Evolutionary conservation across 2,888 invertebrate species (phyloP), one percentile per base, ranked within the genome.

Genomic region (Pseudoips prasinana): DNA sequence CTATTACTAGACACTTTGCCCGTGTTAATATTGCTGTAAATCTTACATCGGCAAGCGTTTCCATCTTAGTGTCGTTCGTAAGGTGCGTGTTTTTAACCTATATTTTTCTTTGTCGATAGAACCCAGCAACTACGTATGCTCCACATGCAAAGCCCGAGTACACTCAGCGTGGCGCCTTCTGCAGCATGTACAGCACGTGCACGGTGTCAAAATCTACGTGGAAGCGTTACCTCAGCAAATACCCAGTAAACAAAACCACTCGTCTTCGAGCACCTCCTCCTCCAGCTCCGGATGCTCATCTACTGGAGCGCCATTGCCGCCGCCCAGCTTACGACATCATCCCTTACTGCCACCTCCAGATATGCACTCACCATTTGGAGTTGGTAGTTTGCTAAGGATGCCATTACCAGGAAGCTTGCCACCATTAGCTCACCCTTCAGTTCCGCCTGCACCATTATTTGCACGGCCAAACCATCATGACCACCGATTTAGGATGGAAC

Each of bases 161-260:
- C 94, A 94, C 59, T 97, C 97, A n/a, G 98, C 98, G 4, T 98
- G 98, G 98, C 92, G 95, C 37, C 90, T 98, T 42, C 92, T 98
- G 22, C 98, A 98, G 74, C 98, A 98, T 78, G 98, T 96, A 14
- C 98, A 98, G 79, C 95, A 95, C 66, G 93, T 94, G 39, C 98
- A 98, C 70, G 98, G 98, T 9, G 94, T 98, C 45, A 95, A 96
- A 79, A 96, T 98, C 66, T 98, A 97, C 90, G 92, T 94, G 31
- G 95, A 95, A 61, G 89, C 90, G 32, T 67, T 83, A 53, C 83
- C 86, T 1, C 85, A 82, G 40, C 81, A 71, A 35, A 73, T 64
- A 46, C 76, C 71, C 3, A 76, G 63, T 43, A 78, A 91, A 72
- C 89, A 92, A 65, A 86, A 87, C 67, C 91, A 84, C 73, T 92